A percentile compares a stretch with the other conserved stretches of the same genome.
These are phyloP conservation scores for Folsomia manolachei DNA, from an alignment of 2,888 invertebrate species.

Conservation along the genomic window DNA sequence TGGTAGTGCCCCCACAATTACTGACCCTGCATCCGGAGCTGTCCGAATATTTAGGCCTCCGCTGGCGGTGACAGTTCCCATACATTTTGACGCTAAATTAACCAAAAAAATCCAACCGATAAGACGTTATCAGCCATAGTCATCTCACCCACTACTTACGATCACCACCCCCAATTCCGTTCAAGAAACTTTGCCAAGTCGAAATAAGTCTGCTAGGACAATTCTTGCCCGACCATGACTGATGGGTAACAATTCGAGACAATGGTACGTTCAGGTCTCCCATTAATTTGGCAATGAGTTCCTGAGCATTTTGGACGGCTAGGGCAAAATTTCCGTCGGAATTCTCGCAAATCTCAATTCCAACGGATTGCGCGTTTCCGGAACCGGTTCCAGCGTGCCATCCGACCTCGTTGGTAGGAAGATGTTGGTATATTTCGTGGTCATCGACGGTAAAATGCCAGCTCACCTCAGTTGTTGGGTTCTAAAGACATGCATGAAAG, in stretches of 20 bases:
- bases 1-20: conserved; percentile 22
- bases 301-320: conserved; percentile 22
- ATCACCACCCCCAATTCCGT: conserved; percentile 8
- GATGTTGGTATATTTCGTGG: conserved; percentile 28
- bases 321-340: conserved; percentile 22
- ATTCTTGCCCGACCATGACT: conserved; percentile 26
- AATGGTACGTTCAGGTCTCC: conserved; percentile 21
- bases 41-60: conserved; percentile 31
- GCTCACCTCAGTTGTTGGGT: conserved; percentile 21
- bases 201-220: conserved; percentile 13
- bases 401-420: conserved; percentile 26
- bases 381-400: conserved; percentile 27
- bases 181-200: conserved; percentile 14
- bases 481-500: too few relatives aligned
- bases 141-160: too few relatives aligned
- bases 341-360: conserved; percentile 32
- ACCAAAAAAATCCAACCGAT: too few relatives aligned
- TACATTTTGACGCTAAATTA: conserved; percentile 19
- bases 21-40: conserved; percentile 9
- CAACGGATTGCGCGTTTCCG: conserved; percentile 27
- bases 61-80: conserved; percentile 27
- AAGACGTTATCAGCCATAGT: too few relatives aligned
- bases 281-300: conserved; percentile 25
- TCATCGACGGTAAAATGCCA: conserved; percentile 31
- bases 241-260: conserved; percentile 21